Percentiles rank a stretch among this genome's conserved stretches.
Conservation (phyloP, 2,797 vertebrate species). For the Anguilla marmorata region DNA sequence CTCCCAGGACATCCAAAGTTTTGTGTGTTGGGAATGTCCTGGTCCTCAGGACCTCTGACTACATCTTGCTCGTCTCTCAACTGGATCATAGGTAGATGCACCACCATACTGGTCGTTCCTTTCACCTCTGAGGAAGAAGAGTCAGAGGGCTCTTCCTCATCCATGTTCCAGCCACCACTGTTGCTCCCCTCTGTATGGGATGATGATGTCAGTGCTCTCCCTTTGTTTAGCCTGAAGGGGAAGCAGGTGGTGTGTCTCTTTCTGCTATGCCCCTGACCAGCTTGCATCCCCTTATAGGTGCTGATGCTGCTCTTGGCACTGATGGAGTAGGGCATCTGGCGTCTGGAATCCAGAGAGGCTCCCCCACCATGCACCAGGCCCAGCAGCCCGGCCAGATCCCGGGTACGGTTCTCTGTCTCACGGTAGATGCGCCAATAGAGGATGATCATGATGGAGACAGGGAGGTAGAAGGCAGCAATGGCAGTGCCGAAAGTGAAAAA, state of each 20-base stretch:
- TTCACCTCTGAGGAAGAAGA: conserved; percentile 64
- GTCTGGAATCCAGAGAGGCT: conserved; percentile 25
- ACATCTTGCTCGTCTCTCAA: conserved; percentile 7
- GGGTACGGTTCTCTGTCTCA: conserved; percentile 72
- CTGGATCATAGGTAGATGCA: conserved; percentile 40
- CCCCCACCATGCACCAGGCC: conserved; percentile 58
- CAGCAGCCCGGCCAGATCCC: conserved; percentile 69
- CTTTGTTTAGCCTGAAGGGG: conserved; percentile 17
- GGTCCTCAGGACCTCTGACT: conserved; percentile 10
- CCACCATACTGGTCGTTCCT: conserved; percentile 46
- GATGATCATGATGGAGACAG: conserved; percentile 74
- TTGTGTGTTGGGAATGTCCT: background rate
- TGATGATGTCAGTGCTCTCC: conserved; percentile 9
- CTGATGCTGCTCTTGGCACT: conserved; percentile 52
- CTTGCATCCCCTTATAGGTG: conserved; percentile 38
- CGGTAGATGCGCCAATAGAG: conserved; percentile 79
- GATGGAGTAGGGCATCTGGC: conserved; percentile 34
- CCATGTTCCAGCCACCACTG: conserved; percentile 60
- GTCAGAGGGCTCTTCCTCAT: conserved; percentile 56
- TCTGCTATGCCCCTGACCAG: conserved; percentile 21
- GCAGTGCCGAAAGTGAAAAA: conserved; percentile 75
- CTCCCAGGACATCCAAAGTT: conserved; percentile 31
- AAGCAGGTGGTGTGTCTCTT: conserved; percentile 52
- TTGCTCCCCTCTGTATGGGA: conserved; percentile 39
- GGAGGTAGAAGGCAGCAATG: conserved; percentile 79